phyloP scores from a whole-genome alignment of 1,140 invertebrate genomes.

The Listronotus oregonensis region DNA sequence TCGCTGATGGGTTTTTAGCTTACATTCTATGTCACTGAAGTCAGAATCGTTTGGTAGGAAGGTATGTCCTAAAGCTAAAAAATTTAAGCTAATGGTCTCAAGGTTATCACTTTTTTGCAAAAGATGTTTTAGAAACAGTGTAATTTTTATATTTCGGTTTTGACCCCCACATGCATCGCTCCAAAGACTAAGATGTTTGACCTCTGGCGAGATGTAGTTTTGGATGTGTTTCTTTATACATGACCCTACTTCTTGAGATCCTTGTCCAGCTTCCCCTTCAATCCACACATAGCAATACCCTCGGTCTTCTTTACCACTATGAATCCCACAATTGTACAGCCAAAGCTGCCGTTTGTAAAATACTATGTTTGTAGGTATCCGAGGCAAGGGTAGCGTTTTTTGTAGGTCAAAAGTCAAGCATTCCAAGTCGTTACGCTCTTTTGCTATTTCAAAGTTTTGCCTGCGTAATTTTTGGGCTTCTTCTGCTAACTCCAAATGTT shows the following conservation, averaged over 20 bases:
- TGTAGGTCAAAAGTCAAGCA: constrained; percentile 50
- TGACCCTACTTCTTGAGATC: constrained; percentile 52
- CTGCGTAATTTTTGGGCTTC: constrained; percentile 16
- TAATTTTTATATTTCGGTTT: no score
- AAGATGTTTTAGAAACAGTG: no score
- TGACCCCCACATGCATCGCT: no score
- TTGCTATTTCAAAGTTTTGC: constrained; percentile 27
- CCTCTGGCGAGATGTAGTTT: no score
- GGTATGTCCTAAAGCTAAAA: no score
- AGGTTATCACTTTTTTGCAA: no score
- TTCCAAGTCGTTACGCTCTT: constrained; percentile 22
- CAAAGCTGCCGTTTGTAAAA: constrained; percentile 53
- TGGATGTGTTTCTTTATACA: constrained; percentile 49
- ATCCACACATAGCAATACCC: constrained; percentile 49
- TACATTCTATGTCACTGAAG: no score
- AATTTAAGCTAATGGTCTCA: no score
- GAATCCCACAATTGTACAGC: no score
- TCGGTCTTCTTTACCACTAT: constrained; percentile 40
- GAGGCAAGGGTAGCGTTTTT: constrained; percentile 51
- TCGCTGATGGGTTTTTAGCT: no score
- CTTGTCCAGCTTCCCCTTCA: constrained; percentile 48
- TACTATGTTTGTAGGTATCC: constrained; percentile 46
- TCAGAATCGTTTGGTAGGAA: no score
- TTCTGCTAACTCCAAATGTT: constrained; percentile 19
- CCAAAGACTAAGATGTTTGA: no score